These are phyloP conservation scores for Serranus cabrilla DNA, from an alignment of 2,797 vertebrate genomes.

Conservation along the genomic window DNA sequence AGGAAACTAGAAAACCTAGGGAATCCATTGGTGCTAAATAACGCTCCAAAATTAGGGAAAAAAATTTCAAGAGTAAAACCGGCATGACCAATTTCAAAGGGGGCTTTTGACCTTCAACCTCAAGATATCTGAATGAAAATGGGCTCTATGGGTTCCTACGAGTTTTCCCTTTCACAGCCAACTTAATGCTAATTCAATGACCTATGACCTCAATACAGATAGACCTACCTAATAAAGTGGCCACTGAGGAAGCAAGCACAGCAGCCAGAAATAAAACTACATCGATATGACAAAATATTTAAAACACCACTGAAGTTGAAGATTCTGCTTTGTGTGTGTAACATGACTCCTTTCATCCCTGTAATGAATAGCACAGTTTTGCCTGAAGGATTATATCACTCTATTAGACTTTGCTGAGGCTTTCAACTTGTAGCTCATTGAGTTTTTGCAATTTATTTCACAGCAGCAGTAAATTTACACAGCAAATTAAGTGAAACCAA, in stretches of 20 bases:
- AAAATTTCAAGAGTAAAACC: too few species aligned
- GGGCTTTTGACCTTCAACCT: too few species aligned
- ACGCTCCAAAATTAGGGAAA: too few species aligned
- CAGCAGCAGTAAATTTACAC: constrained; percentile 33
- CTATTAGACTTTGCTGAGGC: constrained; percentile 15
- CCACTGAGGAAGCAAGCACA: background rate
- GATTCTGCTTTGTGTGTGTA: background rate
- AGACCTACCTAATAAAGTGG: background rate
- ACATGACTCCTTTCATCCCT: background rate
- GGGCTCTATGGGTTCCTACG: too few species aligned
- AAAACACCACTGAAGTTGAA: background rate
- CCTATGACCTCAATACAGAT: too few species aligned
- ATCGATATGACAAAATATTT: background rate
- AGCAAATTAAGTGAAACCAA: constrained; percentile 54
- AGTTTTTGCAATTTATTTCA: constrained; percentile 36
- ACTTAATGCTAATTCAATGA: too few species aligned
- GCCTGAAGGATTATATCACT: background rate
- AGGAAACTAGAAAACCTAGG: too few species aligned
- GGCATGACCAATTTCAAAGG: too few species aligned
- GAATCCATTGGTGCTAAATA: background rate
- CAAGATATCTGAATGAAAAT: too few species aligned
- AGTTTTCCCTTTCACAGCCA: too few species aligned
- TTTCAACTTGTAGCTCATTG: constrained; percentile 23
- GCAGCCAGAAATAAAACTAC: background rate
- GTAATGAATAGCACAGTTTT: constrained; percentile 8